Conservation (phyloP, 2,797 vertebrate genomes). For the Hydrocynus forskahlii region DNA sequence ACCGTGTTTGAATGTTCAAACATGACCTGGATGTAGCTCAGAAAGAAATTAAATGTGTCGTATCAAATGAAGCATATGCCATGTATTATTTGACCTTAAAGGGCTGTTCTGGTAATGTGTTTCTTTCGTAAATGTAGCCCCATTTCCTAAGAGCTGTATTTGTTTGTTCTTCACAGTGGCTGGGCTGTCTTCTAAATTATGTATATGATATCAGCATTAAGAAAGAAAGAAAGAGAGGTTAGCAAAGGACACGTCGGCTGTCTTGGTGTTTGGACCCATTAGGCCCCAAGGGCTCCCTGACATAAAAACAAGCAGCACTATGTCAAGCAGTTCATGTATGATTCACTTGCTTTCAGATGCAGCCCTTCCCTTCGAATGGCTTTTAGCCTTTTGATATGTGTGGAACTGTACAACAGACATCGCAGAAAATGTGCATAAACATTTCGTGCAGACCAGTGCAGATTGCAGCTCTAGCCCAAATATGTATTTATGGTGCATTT, state of each 20-base stretch:
- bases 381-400: background rate
- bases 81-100: slow-evolving; percentile 30
- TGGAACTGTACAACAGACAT: slow-evolving; percentile 10
- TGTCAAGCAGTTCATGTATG: background rate
- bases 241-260: slow-evolving; percentile 23
- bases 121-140: slow-evolving; percentile 33
- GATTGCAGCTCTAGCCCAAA: background rate
- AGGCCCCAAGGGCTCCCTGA: background rate
- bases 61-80: slow-evolving; percentile 1
- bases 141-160: slow-evolving; percentile 29
- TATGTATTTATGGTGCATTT: slow-evolving; percentile 8
- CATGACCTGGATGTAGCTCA: slow-evolving; percentile 20
- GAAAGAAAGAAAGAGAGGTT: slow-evolving; percentile 62
- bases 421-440: background rate
- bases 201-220: slow-evolving; percentile 65
- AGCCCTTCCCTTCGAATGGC: background rate
- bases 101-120: slow-evolving; percentile 45
- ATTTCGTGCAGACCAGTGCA: slow-evolving; percentile 24
- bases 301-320: background rate
- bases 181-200: slow-evolving; percentile 55
- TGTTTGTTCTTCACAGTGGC: slow-evolving; percentile 45
- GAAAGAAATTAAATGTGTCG: background rate
- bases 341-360: slow-evolving; percentile 8
- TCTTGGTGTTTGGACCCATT: background rate
- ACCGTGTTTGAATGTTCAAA: slow-evolving; percentile 7